These are phyloP conservation scores for Salvelinus namaycush DNA, from an alignment of 2,113 vertebrate species.

Conservation along the genomic window DNA sequence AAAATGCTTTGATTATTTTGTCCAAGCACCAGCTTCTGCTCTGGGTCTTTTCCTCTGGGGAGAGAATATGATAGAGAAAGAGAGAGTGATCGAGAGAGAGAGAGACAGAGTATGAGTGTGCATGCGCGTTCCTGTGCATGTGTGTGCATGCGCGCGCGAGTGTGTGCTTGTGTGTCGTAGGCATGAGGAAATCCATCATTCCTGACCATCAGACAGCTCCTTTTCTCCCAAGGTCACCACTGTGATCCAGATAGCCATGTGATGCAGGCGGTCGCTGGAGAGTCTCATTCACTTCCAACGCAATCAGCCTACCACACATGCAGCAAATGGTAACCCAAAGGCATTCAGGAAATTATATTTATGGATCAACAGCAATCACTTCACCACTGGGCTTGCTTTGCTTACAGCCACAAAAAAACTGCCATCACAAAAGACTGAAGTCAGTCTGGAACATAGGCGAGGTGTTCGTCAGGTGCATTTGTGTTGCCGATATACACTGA, in stretches of 20 bases:
- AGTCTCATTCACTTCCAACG: too few species aligned
- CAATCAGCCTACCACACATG: conserved; percentile 13
- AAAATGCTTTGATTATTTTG: too few species aligned
- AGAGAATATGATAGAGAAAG: too few species aligned
- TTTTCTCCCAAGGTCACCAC: conserved; percentile 31
- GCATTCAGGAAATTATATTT: conserved; percentile 41
- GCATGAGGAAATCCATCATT: conserved; percentile 39
- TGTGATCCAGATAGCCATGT: neutral
- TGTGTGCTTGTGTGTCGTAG: conserved; percentile 12
- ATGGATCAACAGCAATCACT: conserved; percentile 33
- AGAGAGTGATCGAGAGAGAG: too few species aligned
- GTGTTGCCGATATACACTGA: too few species aligned
- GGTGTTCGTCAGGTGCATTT: conserved; percentile 27
- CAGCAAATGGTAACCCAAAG: conserved; percentile 21
- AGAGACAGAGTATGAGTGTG: too few species aligned
- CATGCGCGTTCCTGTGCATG: neutral
- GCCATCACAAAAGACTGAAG: neutral
- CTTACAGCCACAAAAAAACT: conserved; percentile 17
- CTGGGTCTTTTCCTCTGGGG: too few species aligned
- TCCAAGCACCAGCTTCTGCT: too few species aligned
- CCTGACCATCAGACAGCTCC: conserved; percentile 17
- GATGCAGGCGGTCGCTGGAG: too few species aligned
- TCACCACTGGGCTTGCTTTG: conserved; percentile 5
- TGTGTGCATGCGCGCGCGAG: neutral
- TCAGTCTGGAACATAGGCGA: neutral